Percentiles rank a stretch among this genome's conserved stretches.
Conservation (phyloP, 2,888 invertebrate species). For the Hanleya hanleyi region DNA sequence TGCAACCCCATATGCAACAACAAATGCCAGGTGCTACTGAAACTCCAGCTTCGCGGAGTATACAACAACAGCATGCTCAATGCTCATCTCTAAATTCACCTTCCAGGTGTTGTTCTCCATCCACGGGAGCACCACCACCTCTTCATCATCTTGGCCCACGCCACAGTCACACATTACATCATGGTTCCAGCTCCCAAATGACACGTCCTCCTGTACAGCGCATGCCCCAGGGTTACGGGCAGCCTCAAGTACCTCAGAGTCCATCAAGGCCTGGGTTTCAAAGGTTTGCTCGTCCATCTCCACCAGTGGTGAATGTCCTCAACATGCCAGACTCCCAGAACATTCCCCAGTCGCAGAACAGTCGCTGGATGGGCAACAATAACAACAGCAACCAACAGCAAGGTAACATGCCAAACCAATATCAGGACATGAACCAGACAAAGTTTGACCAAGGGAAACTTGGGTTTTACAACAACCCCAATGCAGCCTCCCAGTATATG, state of each 20-base stretch:
- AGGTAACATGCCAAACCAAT: background rate
- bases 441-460: slow-evolving; percentile 3
- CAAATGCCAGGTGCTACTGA: no score
- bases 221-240: background rate
- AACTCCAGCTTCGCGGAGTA: no score
- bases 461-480: background rate
- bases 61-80: no score
- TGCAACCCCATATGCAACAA: no score
- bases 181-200: slow-evolving; percentile 12
- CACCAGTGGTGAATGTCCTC: slow-evolving; percentile 65
- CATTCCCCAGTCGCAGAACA: background rate
- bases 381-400: background rate
- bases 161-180: slow-evolving; percentile 14
- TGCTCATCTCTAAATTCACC: no score
- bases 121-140: background rate
- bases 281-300: slow-evolving; percentile 46
- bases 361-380: background rate
- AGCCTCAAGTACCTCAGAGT: slow-evolving; percentile 3
- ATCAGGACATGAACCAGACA: background rate
- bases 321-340: slow-evolving; percentile 52
- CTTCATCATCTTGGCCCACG: slow-evolving; percentile 3
- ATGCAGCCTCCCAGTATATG: background rate
- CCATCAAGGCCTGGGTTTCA: slow-evolving; percentile 7
- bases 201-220: slow-evolving; percentile 11
- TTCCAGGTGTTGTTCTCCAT: background rate